A percentile compares a stretch with the other conserved stretches of the same genome.
Conservation (phyloP, 1,140 invertebrate species). For the Ctenoplectra terminalis region DNA sequence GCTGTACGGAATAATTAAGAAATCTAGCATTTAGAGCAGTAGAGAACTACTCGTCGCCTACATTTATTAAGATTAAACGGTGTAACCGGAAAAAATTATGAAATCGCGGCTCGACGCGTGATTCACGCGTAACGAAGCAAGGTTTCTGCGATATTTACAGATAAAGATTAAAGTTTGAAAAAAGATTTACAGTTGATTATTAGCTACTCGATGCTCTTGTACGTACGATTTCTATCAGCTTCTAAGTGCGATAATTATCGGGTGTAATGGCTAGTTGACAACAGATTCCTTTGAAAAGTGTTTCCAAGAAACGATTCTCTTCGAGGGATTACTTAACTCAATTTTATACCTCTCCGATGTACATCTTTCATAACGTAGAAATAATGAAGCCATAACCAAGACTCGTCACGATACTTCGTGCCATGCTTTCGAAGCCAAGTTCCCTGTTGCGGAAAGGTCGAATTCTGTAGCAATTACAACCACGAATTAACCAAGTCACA, state of each 20-base stretch:
- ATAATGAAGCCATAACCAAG: conserved; percentile 21
- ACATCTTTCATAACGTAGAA: not conserved
- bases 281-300: not conserved
- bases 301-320: not conserved
- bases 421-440: not conserved
- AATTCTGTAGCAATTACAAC: conserved; percentile 53
- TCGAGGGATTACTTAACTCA: not conserved
- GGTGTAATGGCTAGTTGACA: not conserved
- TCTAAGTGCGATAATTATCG: not conserved
- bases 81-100: not conserved
- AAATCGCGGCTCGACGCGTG: too few species aligned
- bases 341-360: not conserved
- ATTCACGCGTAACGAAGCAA: not conserved
- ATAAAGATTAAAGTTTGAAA: too few species aligned
- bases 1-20: conserved; percentile 55
- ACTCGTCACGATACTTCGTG: not conserved
- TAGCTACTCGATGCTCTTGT: not conserved
- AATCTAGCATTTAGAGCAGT: conserved; percentile 61
- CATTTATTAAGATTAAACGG: too few species aligned
- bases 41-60: too few species aligned
- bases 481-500: conserved; percentile 29
- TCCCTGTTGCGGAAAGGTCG: conserved; percentile 63
- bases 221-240: not conserved
- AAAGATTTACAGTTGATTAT: not conserved
- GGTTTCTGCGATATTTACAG: not conserved